Percentiles rank a stretch among this genome's conserved stretches.
Evolutionary conservation across 2,797 vertebrate species (phyloP).

Genomic region (Anniella stebbinsi): DNA sequence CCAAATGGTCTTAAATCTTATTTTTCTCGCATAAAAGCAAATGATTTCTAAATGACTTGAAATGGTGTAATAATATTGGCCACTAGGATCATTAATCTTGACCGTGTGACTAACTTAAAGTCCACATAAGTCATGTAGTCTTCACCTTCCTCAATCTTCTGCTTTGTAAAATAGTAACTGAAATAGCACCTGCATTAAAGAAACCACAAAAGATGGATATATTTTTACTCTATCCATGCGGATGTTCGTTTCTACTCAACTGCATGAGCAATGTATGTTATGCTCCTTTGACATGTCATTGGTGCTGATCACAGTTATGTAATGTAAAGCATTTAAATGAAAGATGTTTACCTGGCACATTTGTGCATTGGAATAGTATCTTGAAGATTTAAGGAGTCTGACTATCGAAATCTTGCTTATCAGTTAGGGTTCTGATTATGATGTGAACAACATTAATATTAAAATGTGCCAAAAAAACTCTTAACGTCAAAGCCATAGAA

Average conservation of each 20-base stretch:
- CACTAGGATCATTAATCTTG: background rate
- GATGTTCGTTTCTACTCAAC: background rate
- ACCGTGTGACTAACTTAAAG: background rate
- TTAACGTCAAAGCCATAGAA: conserved; percentile 8
- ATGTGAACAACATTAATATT: conserved; percentile 37
- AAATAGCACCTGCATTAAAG: background rate
- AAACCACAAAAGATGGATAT: background rate
- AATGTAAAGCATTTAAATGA: conserved; percentile 47
- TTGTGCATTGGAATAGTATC: conserved; percentile 50
- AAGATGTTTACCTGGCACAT: conserved; percentile 52
- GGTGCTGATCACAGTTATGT: conserved; percentile 33
- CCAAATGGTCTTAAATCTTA: background rate
- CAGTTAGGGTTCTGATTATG: background rate
- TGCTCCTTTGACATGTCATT: conserved; percentile 6
- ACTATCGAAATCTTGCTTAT: conserved; percentile 29
- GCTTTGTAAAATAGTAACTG: background rate
- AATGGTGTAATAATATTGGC: background rate
- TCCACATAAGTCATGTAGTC: too few species aligned
- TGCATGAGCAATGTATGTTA: background rate
- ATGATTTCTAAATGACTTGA: background rate
- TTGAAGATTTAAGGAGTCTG: conserved; percentile 47
- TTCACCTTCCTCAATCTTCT: background rate
- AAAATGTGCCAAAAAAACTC: background rate
- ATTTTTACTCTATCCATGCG: background rate
- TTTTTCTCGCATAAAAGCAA: background rate